Evolutionary conservation across 2,888 invertebrate species (phyloP).

Genomic region (Drosophila rubida): DNA sequence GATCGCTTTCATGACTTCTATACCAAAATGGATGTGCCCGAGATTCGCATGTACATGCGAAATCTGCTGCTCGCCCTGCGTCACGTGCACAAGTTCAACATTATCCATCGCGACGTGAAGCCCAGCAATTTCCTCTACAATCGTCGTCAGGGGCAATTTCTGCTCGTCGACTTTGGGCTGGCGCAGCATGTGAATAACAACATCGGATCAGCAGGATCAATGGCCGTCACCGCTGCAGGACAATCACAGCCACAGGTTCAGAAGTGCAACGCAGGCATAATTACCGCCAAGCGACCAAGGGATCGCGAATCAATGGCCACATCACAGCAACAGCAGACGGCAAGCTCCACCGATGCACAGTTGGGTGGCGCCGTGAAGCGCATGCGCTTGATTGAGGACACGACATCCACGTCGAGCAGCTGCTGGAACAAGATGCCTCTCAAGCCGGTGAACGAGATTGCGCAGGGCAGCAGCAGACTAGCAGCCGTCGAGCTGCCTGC

Average conservation of each 20-base stretch:
- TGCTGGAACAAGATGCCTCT: constrained; percentile 81
- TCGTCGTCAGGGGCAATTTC: constrained; percentile 88
- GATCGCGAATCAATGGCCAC: constrained; percentile 47
- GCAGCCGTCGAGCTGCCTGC: constrained; percentile 3
- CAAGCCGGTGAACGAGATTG: constrained; percentile 82
- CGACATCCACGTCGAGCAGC: constrained; percentile 8
- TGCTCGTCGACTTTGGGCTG: constrained; percentile 95
- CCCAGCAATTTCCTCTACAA: constrained; percentile 96
- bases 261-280: not conserved
- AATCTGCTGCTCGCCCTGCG: constrained; percentile 91
- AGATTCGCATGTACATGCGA: constrained; percentile 91
- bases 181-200: constrained; percentile 87
- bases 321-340: constrained; percentile 11
- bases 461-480: constrained; percentile 35
- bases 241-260: not conserved
- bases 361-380: constrained; percentile 75
- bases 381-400: constrained; percentile 67
- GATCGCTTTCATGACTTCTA: constrained; percentile 92
- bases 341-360: constrained; percentile 31
- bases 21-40: constrained; percentile 88
- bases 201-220: constrained; percentile 17
- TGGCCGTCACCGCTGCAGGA: constrained; percentile 3
- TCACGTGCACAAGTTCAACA: constrained; percentile 92
- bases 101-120: constrained; percentile 96
- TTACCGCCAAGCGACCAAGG: constrained; percentile 63